Evolutionary conservation across 30 jellyfish, hydroid and myxozoan genomes (phyloP).

Genomic region (Clytia hemisphaerica): DNA sequence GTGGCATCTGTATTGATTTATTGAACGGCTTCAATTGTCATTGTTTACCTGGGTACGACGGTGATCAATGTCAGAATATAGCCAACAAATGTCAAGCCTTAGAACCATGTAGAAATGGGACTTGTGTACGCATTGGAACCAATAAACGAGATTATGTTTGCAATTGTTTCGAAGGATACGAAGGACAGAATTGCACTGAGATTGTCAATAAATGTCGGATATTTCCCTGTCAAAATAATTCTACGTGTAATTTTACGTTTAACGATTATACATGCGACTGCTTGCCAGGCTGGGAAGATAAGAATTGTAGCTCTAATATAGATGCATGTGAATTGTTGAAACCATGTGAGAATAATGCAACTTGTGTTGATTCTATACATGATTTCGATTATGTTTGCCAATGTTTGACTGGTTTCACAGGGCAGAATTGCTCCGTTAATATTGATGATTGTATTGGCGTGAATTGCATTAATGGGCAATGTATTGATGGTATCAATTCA

Average conservation of each 20-base stretch:
- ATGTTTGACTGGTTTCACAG: slow-evolving; percentile 21
- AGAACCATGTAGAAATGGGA: slow-evolving; percentile 49
- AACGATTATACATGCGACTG: slow-evolving; percentile 60
- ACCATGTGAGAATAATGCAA: slow-evolving; percentile 69
- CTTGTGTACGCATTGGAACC: slow-evolving; percentile 37
- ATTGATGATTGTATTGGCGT: slow-evolving; percentile 9
- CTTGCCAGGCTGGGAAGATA: slow-evolving; percentile 58
- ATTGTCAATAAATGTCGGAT: slow-evolving; percentile 52
- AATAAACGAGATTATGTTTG: slow-evolving; percentile 36
- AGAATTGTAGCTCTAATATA: slow-evolving; percentile 45
- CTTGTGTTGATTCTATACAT: slow-evolving; percentile 35
- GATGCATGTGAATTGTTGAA: slow-evolving; percentile 44
- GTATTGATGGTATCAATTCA: slow-evolving; percentile 10
- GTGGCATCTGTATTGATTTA: slow-evolving; percentile 54
- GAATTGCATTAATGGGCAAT: slow-evolving; percentile 17
- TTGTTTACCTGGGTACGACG: slow-evolving; percentile 54
- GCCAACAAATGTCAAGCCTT: slow-evolving; percentile 47
- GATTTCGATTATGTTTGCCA: slow-evolving; percentile 34
- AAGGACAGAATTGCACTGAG: slow-evolving; percentile 52
- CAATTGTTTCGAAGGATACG: slow-evolving; percentile 55
- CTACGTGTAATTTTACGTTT: slow-evolving; percentile 52
- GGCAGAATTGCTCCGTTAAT: slow-evolving; percentile 18
- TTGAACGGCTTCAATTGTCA: slow-evolving; percentile 37
- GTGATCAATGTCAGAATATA: slow-evolving; percentile 47
- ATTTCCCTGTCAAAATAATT: slow-evolving; percentile 42